phyloP scores from a whole-genome alignment of 1,140 invertebrate genomes.

The Hesperophylax magnus region DNA sequence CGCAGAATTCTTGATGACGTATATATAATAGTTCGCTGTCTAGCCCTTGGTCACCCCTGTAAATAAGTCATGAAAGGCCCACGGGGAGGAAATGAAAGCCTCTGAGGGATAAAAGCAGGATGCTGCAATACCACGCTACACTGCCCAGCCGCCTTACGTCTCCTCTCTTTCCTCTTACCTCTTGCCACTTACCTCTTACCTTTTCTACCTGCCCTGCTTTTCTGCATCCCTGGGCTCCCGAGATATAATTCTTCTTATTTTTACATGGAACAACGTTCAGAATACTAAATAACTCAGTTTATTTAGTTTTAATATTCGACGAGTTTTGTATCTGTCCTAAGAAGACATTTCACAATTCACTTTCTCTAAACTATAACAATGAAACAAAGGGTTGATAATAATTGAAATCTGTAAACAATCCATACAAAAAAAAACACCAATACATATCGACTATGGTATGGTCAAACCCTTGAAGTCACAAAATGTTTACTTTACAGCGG shows the following conservation, averaged over 20 bases:
- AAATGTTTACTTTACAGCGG: no score
- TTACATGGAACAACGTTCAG: neutral
- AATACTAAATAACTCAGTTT: neutral
- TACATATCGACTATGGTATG: no score
- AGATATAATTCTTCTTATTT: neutral
- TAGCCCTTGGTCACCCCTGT: neutral
- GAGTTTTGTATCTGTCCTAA: neutral
- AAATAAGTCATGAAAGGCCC: conserved; percentile 2
- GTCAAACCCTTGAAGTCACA: no score
- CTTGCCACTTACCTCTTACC: neutral
- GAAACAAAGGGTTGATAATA: no score
- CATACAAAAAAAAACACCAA: no score
- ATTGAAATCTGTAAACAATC: no score
- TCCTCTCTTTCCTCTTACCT: neutral
- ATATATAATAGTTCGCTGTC: no score
- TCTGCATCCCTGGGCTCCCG: neutral
- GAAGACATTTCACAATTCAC: no score
- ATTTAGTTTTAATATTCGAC: neutral
- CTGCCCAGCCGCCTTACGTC: neutral
- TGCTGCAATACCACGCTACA: conserved; percentile 31
- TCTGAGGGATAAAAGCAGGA: conserved; percentile 32
- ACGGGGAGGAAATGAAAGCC: conserved; percentile 41
- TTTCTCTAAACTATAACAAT: no score
- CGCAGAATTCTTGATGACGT: no score
- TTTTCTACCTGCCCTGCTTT: neutral